Base-by-base conservation (phyloP, 2,113 vertebrate genomes). In the Sterna hirundo region DNA sequence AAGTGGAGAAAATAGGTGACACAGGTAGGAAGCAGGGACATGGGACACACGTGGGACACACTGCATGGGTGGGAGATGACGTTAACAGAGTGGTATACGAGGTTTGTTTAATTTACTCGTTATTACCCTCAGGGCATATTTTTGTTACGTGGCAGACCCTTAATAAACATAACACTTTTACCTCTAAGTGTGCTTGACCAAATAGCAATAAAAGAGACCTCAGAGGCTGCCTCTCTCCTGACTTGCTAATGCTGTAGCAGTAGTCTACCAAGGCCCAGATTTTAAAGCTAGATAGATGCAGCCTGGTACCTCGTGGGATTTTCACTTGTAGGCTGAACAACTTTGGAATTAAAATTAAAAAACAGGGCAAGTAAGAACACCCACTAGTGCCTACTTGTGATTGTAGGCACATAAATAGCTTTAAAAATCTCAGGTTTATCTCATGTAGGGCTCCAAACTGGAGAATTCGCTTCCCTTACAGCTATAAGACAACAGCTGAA, bases 261-360 rank as follows among this genome's bases (percentile, higher is more conserved):
- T 42, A 76, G 69, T 54, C 70, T 76, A 65, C 54, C 66, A 85
- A 94, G 74, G 71, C 74, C 74, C 58, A 70, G 74, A 78, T 80
- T 95, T 90, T 83, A 61, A 83, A 84, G 66, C 69, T 70, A 79
- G 83, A 57, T 11, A 88, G 64, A 85, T 80, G 46, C n/a, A 83
- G 83, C 20, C 51, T 79, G 65, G 36, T 85, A 79, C 42, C 94
- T 95, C 1, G 0, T 83, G 81, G 81, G 95, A 93, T 90, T 96
- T 95, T 90, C 62, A 78, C 51, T 89, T 91, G 38, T 51, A 93
- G 91, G 70, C 78, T 93, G 93, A 95, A 76, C 54, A 90, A 93
- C 77, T 83, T 86, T 88, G 62, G 93, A 96, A 97, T 93, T 90
- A 90, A 96, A 96, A 90, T 91, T 83, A 72, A 92, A 95, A 88